These are phyloP conservation scores for Shargacucullia verbasci DNA, from an alignment of 2,888 invertebrate genomes.

Conservation along the genomic window DNA sequence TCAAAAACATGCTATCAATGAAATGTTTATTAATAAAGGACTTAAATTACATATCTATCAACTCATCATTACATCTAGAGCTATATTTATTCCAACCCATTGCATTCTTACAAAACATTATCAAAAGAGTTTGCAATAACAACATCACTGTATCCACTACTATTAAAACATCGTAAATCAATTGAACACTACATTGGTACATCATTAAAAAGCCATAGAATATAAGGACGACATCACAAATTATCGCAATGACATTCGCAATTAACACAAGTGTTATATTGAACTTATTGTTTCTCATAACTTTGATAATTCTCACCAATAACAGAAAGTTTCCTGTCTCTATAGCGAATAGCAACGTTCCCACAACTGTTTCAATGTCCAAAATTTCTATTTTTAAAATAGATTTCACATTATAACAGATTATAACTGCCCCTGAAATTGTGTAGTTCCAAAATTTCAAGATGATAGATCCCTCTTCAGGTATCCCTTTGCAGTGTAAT, in stretches of 20 bases:
- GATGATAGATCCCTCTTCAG: conserved; percentile 12
- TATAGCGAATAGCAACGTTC: background rate
- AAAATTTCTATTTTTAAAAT: background rate
- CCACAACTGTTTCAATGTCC: background rate
- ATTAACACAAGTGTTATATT: conserved; percentile 1
- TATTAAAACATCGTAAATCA: background rate
- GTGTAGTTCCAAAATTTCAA: background rate
- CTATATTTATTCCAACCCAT: conserved; percentile 19
- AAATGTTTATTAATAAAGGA: too few species aligned
- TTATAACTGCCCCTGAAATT: too few species aligned
- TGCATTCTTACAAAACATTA: conserved; percentile 11
- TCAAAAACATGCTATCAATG: too few species aligned
- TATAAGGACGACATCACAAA: conserved; percentile 21
- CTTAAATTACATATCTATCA: conserved; percentile 17
- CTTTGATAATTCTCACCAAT: background rate
- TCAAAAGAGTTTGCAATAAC: conserved; percentile 16
- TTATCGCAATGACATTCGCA: conserved; percentile 16
- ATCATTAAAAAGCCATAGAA: conserved; percentile 15
- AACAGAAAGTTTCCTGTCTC: conserved; percentile 19
- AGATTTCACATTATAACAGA: conserved; percentile 5
- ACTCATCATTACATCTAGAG: background rate
- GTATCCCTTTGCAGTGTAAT: background rate
- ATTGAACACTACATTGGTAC: background rate
- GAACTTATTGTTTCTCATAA: conserved; percentile 2
- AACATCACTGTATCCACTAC: background rate